phyloP scores from a whole-genome alignment of 2,797 vertebrate genomes.

The Alcedo atthis region DNA sequence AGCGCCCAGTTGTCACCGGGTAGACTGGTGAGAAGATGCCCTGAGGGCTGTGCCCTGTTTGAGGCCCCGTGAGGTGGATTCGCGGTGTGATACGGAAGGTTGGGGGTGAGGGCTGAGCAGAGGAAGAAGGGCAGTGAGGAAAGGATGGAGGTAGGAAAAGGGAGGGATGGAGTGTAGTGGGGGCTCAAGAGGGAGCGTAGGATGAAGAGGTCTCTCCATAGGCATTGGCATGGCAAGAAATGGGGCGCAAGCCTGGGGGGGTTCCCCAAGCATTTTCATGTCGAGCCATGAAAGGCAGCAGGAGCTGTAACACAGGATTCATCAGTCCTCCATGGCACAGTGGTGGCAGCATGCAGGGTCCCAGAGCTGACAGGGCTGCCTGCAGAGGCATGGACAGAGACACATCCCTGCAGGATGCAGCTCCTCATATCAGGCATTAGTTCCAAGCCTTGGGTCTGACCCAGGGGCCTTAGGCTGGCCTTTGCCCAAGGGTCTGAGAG shows the following conservation, averaged over 20 bases:
- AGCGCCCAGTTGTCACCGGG: not conserved
- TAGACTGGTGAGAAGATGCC: not conserved
- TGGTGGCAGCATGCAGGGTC: not conserved
- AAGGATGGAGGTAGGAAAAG: not conserved
- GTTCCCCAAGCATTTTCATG: not conserved
- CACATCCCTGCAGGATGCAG: not conserved
- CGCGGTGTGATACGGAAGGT: fast-evolving
- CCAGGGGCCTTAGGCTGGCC: not conserved
- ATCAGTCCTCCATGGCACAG: fast-evolving
- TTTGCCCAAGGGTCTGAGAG: not conserved
- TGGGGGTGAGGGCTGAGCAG: not conserved
- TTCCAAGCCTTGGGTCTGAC: not conserved
- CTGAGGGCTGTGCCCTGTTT: not conserved
- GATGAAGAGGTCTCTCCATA: not conserved
- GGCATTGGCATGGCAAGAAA: not conserved
- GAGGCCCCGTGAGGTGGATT: not conserved
- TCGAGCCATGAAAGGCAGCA: not conserved
- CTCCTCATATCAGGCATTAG: not conserved
- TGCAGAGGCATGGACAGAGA: not conserved
- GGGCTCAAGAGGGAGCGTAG: not conserved
- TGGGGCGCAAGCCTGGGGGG: not conserved
- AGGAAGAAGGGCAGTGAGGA: not conserved
- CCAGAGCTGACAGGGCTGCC: not conserved
- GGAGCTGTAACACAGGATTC: not conserved
- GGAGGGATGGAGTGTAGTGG: not conserved